These are phyloP conservation scores for Liopterus haemorrhoidalis DNA, from an alignment of 2,888 invertebrate genomes.

Conservation along the genomic window DNA sequence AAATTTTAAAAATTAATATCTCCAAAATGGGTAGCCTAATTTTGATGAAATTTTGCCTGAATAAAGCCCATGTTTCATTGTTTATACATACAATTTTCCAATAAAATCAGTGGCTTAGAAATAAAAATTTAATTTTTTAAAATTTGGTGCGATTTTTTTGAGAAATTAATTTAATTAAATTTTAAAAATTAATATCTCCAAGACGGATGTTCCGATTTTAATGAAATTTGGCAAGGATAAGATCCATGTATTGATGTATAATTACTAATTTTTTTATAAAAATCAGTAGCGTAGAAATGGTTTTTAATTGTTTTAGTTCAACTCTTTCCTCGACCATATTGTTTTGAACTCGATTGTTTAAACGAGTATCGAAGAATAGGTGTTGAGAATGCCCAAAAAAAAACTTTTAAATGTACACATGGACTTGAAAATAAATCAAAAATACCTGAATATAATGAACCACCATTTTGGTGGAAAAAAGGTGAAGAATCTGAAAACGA, in stretches of 20 bases:
- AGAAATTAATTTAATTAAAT: neutral
- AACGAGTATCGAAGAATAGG: conserved; percentile 43
- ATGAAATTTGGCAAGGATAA: no score
- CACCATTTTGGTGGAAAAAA: conserved; percentile 41
- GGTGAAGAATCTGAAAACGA: conserved; percentile 4
- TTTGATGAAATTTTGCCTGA: no score
- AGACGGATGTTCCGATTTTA: no score
- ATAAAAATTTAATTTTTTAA: conserved; percentile 29
- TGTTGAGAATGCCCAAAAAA: conserved; percentile 34
- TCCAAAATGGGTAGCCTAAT: no score
- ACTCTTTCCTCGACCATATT: conserved; percentile 53
- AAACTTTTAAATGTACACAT: conserved; percentile 27
- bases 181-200: neutral
- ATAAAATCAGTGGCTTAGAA: no score
- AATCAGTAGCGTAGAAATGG: neutral
- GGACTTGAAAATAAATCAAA: conserved; percentile 26
- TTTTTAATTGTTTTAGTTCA: conserved; percentile 34
- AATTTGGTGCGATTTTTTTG: no score
- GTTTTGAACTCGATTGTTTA: conserved; percentile 53
- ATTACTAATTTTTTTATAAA: neutral
- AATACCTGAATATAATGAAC: conserved; percentile 31
- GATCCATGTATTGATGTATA: neutral
- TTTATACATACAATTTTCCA: no score
- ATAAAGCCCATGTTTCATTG: neutral
- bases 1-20: no score